These are phyloP conservation scores for Pherbina coryleti DNA, from an alignment of 2,888 invertebrate species.

Conservation along the genomic window DNA sequence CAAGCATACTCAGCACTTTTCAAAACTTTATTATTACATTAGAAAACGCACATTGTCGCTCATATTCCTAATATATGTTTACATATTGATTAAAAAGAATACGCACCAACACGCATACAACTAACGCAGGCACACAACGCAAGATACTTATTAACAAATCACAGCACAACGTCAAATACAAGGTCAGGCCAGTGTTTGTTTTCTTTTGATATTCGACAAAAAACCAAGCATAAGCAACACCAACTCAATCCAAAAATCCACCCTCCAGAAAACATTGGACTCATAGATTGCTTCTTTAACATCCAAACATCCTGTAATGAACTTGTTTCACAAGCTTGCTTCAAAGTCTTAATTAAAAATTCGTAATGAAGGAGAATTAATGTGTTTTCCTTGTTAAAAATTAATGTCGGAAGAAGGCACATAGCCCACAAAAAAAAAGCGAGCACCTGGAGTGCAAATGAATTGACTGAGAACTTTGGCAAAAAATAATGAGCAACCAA, in stretches of 20 bases:
- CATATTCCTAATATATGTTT: not conserved
- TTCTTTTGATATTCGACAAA: not conserved
- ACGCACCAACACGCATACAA: no score
- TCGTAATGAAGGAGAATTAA: conserved; percentile 15
- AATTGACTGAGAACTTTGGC: not conserved
- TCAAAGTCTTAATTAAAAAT: conserved; percentile 8
- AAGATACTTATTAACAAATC: no score
- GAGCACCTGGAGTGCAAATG: not conserved
- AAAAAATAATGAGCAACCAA: not conserved
- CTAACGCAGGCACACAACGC: no score
- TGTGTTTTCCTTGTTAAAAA: conserved; percentile 5
- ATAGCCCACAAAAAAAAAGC: not conserved
- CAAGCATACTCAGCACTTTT: not conserved
- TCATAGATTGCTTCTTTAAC: not conserved
- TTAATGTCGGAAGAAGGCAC: not conserved
- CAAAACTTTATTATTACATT: conserved; percentile 9
- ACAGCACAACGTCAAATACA: no score
- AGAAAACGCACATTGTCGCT: not conserved
- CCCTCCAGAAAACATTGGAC: not conserved
- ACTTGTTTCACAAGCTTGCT: not conserved
- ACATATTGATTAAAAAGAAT: no score
- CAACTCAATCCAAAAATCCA: not conserved
- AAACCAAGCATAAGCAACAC: not conserved
- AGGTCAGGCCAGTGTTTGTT: no score
- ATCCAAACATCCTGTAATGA: not conserved